Evolutionary conservation across 2,797 vertebrate species (phyloP), one percentile per base, ranked within the genome.

Genomic region (Selene dorsalis): DNA sequence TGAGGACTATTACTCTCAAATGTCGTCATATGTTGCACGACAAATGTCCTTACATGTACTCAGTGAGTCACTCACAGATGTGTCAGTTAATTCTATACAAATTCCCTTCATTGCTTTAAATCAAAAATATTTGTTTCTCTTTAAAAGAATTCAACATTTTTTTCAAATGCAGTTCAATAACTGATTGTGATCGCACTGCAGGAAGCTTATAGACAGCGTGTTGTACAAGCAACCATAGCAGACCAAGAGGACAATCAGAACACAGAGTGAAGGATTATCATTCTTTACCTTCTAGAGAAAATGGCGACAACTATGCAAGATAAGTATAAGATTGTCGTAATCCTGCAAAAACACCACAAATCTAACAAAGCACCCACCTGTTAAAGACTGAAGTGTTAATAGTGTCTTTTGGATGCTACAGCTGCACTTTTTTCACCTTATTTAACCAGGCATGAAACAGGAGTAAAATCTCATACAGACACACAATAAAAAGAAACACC

Each of bases 281-380:
- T 5, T 35, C 32, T 48, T 62, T n/a, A 62, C 53, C 17, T 56
- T 24, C 20, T 10, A 48, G 59, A 32, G 2, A 14, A 17, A 50
- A 43, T 43, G 5, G 13, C 41, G 2, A 43, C 41, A 43, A 14
- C 41, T 4, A 43, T 41, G 39, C 12, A 13, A 39, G 38, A 39
- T 41, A 4, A 41, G 39, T 14, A 35, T 35, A 41, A 13, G 2
- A 12, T 13, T 39, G 12, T 12, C 39, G 13, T 41, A 41, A 13
- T 14, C 13, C 39, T 53, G 16, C 17, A 28, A 59, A 30, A 45
- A 64, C 47, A 43, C 7, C 13, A 41, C 60, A 47, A 52, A 78
- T 57, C 32, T 39, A 55, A 77, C 45, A 69, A 60, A 64, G 28
- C 48, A 35, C 32, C 32, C 9, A 67, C 22, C 70, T 57, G 20